Conservation (phyloP, 1,140 invertebrate species). For the Papilio dardanus region DNA sequence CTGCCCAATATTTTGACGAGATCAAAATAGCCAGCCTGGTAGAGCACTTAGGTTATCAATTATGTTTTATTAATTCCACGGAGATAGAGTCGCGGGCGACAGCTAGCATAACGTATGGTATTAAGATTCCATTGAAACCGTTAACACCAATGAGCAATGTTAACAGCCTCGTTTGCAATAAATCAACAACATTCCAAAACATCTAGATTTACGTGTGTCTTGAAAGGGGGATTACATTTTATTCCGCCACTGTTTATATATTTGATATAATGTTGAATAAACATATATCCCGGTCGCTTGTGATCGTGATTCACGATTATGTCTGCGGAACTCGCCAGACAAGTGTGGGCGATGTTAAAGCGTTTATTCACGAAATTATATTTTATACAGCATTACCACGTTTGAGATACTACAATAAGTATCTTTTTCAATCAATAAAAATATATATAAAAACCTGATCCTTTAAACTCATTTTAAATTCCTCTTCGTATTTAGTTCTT, state of each 20-base stretch:
- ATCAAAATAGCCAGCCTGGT: too few species aligned
- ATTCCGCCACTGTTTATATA: not conserved
- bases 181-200: not conserved
- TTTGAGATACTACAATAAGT: not conserved
- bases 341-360: slow-evolving; percentile 1
- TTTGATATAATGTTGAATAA: not conserved
- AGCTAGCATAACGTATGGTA: too few species aligned
- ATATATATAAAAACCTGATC: not conserved
- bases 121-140: not conserved
- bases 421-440: not conserved
- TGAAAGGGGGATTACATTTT: not conserved
- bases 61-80: too few species aligned
- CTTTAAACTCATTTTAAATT: not conserved
- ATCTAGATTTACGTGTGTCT: not conserved
- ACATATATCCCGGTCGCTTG: not conserved
- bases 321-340: not conserved
- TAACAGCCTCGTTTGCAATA: not conserved
- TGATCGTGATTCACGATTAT: slow-evolving; percentile 12
- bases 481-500: not conserved
- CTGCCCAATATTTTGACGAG: too few species aligned
- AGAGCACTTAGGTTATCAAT: too few species aligned
- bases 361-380: slow-evolving; percentile 1
- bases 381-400: not conserved
- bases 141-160: not conserved
- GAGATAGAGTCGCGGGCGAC: too few species aligned